phyloP scores from a whole-genome alignment of 2,113 vertebrate species.

The Pyrgilauda ruficollis region DNA sequence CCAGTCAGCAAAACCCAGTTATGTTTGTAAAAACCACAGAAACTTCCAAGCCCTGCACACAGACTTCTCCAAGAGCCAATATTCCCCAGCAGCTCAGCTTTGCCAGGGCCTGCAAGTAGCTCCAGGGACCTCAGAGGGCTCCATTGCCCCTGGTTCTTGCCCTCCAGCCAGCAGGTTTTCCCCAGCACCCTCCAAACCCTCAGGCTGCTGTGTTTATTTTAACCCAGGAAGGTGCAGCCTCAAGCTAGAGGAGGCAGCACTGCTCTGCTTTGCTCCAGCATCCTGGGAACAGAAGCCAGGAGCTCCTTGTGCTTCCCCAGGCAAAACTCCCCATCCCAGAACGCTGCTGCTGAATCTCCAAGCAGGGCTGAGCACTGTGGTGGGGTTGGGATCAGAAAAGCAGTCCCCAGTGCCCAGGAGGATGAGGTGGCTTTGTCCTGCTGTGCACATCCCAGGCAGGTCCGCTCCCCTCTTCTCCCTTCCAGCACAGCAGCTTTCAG shows the following conservation, averaged over 20 bases:
- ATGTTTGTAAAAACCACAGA: background rate
- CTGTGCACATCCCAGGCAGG: background rate
- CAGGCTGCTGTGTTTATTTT: background rate
- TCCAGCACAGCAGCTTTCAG: background rate
- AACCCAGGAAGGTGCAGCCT: background rate
- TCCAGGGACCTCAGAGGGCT: background rate
- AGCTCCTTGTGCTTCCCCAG: background rate
- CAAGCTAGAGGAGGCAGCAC: background rate
- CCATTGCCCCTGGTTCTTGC: background rate
- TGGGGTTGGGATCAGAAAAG: background rate
- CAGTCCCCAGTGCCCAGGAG: accelerated
- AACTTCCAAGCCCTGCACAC: background rate
- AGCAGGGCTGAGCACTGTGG: background rate
- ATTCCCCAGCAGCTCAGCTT: background rate
- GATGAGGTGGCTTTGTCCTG: accelerated
- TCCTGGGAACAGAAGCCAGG: accelerated
- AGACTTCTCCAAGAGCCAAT: background rate
- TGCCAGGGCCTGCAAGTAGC: background rate
- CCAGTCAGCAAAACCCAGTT: background rate
- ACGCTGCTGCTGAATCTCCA: background rate
- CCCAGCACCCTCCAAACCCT: background rate
- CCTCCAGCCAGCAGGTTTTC: background rate
- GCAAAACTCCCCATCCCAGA: background rate
- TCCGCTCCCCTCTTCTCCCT: background rate
- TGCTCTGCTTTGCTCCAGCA: background rate